Conservation (phyloP, 2,797 vertebrate genomes). For the Iguana delicatissima region DNA sequence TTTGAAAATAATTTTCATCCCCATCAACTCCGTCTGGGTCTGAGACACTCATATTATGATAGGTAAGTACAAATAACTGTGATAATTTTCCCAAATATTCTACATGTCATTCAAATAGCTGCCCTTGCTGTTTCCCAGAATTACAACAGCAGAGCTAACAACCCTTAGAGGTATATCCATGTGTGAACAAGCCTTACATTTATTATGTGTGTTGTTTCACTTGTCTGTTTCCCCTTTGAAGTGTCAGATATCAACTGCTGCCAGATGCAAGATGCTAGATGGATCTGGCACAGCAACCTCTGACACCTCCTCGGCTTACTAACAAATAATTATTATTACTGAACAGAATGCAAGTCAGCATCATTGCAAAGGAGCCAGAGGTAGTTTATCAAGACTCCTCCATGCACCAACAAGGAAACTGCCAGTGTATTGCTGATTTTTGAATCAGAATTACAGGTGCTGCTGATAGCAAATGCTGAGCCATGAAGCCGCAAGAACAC, state of each 20-base stretch:
- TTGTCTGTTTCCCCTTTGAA: slow-evolving; percentile 28
- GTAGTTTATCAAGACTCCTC: slow-evolving; percentile 16
- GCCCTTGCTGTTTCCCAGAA: slow-evolving; percentile 7
- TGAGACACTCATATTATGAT: background rate
- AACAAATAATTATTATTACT: slow-evolving; percentile 41
- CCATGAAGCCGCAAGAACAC: slow-evolving; percentile 34
- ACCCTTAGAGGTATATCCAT: slow-evolving; percentile 2
- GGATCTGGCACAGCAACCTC: slow-evolving; percentile 25
- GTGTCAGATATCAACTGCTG: slow-evolving; percentile 10
- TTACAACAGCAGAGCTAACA: slow-evolving; percentile 13
- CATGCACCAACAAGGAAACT: slow-evolving; percentile 52
- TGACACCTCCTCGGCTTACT: slow-evolving; percentile 44
- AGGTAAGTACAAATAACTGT: background rate
- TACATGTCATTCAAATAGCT: background rate
- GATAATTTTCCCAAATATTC: background rate
- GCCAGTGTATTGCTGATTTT: slow-evolving; percentile 37
- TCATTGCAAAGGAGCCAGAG: slow-evolving; percentile 33
- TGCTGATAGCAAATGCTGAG: slow-evolving; percentile 42
- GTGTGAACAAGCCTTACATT: slow-evolving; percentile 19
- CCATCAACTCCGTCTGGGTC: background rate
- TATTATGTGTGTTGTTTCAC: slow-evolving; percentile 2
- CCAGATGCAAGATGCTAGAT: slow-evolving; percentile 34
- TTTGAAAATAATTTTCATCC: background rate
- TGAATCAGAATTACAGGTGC: slow-evolving; percentile 37
- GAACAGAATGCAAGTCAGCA: slow-evolving; percentile 41